Evolutionary conservation across 2,113 vertebrate genomes (phyloP).

Genomic region (Crocuta crocuta): DNA sequence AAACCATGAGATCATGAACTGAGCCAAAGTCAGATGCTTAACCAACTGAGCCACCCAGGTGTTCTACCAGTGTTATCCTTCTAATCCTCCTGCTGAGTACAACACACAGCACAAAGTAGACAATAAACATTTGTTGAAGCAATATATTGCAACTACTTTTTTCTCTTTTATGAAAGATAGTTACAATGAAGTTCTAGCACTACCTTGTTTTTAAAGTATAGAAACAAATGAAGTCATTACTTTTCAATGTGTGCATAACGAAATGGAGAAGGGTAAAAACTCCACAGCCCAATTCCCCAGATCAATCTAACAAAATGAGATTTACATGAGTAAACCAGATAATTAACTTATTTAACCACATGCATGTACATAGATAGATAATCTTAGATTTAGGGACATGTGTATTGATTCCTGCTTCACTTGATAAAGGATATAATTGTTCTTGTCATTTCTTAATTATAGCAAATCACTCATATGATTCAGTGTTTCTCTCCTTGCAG

Average conservation of each 20-base stretch:
- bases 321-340: conserved; percentile 26
- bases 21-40: too few relatives aligned
- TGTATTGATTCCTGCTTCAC: background rate
- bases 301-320: background rate
- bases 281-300: background rate
- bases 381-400: background rate
- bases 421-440: conserved; percentile 25
- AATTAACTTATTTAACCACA: conserved; percentile 49
- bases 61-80: background rate
- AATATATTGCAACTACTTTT: background rate
- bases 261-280: background rate
- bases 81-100: background rate
- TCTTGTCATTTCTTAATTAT: conserved; percentile 43
- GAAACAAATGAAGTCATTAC: background rate
- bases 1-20: too few relatives aligned
- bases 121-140: background rate
- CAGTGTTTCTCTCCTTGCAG: background rate
- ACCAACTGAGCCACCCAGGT: too few relatives aligned
- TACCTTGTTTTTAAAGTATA: background rate
- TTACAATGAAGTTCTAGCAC: background rate
- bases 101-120: background rate
- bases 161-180: background rate
- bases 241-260: background rate
- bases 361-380: background rate
- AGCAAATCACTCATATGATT: background rate